These are phyloP conservation scores for Diplosoma virens DNA, from an alignment of 23 tunicate species.

Conservation along the genomic window DNA sequence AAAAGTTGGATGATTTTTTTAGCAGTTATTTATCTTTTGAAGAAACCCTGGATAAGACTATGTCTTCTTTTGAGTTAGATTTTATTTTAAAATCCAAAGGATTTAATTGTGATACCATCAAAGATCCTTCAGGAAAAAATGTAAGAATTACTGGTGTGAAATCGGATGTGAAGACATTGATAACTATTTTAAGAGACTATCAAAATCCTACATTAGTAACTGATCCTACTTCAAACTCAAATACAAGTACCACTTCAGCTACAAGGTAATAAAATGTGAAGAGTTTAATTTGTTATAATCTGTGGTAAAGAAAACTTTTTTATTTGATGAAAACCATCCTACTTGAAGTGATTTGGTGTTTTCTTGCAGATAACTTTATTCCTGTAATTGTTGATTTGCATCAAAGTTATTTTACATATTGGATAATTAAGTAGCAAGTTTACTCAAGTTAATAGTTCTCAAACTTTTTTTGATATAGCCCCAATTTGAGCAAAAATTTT, in stretches of 20 bases:
- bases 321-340: too few species aligned
- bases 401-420: too few species aligned
- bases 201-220: neutral
- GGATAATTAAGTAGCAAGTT: too few species aligned
- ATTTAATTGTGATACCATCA: neutral
- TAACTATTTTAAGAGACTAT: neutral
- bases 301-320: too few species aligned
- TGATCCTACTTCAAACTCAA: neutral
- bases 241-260: neutral
- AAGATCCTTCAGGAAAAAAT: neutral
- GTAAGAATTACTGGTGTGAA: constrained; percentile 1
- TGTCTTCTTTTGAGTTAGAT: neutral
- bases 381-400: too few species aligned
- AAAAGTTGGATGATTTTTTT: constrained; percentile 25
- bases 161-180: neutral
- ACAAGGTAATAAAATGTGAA: too few species aligned
- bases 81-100: neutral
- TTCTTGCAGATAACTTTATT: too few species aligned
- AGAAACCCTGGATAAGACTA: constrained; percentile 3
- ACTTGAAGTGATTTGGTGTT: too few species aligned
- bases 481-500: too few species aligned
- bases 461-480: too few species aligned
- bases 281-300: too few species aligned
- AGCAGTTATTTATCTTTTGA: neutral
- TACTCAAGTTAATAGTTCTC: too few species aligned